phyloP scores from a whole-genome alignment of 2,888 invertebrate genomes.

The Sicus ferrugineus region DNA sequence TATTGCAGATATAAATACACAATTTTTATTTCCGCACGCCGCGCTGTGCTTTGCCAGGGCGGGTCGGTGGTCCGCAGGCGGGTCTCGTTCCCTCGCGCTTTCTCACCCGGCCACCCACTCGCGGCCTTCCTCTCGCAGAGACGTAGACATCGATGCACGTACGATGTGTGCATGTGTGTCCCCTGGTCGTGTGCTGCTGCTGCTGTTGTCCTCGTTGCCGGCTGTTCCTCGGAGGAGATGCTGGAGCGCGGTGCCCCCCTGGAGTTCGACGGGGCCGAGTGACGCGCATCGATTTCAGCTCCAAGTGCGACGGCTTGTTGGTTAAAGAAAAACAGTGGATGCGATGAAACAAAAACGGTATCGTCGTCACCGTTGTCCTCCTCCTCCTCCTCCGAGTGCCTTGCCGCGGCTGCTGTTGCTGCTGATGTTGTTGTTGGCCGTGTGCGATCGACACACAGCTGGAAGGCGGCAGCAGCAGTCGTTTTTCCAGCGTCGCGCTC shows the following conservation, averaged over 20 bases:
- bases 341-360: background rate
- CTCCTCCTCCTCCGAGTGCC: background rate
- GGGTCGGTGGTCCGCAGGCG: slow-evolving; percentile 9
- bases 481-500: slow-evolving; percentile 28
- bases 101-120: no score
- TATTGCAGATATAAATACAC: slow-evolving; percentile 46
- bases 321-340: background rate
- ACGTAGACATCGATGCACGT: no score
- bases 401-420: background rate
- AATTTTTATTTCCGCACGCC: no score
- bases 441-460: slow-evolving; percentile 20
- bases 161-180: no score
- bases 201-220: background rate
- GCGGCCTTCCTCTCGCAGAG: no score
- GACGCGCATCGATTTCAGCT: slow-evolving; percentile 61
- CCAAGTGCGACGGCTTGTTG: slow-evolving; percentile 51
- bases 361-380: slow-evolving; percentile 11
- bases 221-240: slow-evolving; percentile 17
- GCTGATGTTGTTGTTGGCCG: background rate
- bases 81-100: no score
- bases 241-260: no score
- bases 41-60: background rate
- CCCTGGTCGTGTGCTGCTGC: background rate
- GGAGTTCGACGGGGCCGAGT: slow-evolving; percentile 51
- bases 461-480: slow-evolving; percentile 25